Base-by-base conservation (phyloP, 1,140 invertebrate genomes). In the Holcopasites calliopsidis region DNA sequence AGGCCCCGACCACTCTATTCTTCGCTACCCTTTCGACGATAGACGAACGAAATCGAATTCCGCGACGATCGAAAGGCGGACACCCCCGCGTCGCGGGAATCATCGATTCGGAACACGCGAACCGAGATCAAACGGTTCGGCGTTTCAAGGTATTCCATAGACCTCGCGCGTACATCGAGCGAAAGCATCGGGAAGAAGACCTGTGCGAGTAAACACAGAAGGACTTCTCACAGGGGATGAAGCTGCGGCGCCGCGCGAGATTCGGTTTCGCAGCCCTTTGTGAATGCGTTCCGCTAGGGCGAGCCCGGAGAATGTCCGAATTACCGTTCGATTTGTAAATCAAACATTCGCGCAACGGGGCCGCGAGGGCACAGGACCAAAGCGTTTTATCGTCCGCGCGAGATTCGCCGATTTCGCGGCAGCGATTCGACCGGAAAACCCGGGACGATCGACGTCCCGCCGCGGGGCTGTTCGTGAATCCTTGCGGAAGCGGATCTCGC, bases 311-410 rank as follows among this genome's bases (percentile, higher is more conserved):
- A 55, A 74, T 71, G 68, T 50, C 58, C 80, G 72, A 83, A 82
- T 77, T 80, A 68, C 69, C 79, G 79, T 85, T 83, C 79, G 78
- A 85, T 85, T 85, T 83, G 76, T 77, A 83, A 85, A 85, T 85
- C 83, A 82, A 85, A 85, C 78, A 70, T 73, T 70, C 74, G 57
- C 72, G 66, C 73, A 6, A 28, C 50, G 23, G 16, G 11, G 21
- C 26, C 0, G 10, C 42, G 8, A 55, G 71, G 58, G 21, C 50
- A 50, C 26, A 47, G 60, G n/a, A 61, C n/a, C n/a, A 78, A 70
- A 70, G 50, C 70, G 61, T 77, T 70, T 79, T 52, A 71, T 64
- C 65, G 69, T 7, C n/a, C n/a, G n/a, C n/a, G n/a, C n/a, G n/a
- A n/a, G n/a, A n/a, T n/a, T n/a, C n/a, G n/a, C n/a, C 44, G 31